Base-by-base conservation (phyloP, 2,113 vertebrate genomes). In the Centropus bengalensis region DNA sequence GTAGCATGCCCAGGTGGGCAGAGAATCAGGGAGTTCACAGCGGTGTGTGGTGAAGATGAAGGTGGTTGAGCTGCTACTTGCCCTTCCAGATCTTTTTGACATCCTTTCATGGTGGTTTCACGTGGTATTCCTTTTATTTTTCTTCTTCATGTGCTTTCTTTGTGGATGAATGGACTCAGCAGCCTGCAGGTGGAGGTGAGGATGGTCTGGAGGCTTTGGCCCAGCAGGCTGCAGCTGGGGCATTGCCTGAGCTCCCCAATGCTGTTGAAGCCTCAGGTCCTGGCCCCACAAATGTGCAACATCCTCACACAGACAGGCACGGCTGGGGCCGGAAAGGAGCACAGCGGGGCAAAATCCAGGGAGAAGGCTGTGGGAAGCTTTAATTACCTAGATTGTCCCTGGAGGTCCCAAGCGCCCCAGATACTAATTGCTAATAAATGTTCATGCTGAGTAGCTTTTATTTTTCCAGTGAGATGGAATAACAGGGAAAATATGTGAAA, bases 401-500 rank as follows among this genome's bases (percentile, higher is more conserved):
- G 33, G 83, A 85, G 86, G 47, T 82, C 76, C 83, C 55, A 30
- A 64, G 49, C 1, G 64, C 73, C 86, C 36, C 68, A 58, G 56
- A 64, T 84, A 62, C 84, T 96, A 90, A 96, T 97, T 96, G 90
- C 83, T 95, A 95, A 91, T 97, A 95, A 94, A 96, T 95, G 94
- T 88, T 94, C 88, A 44, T 96, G 94, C 93, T 93, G 95, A 96
- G 94, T 91, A 91, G 94, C 86, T 96, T 94, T 96, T 96, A 87
- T 96, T 97, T 96, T 95, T 94, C 84, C 91, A 96, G 78, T 14
- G 85, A 69, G 33, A 81, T 94, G 84, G 95, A 94, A 94, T 93
- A 97, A 96, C 91, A 96, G 87, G 52, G 73, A 91, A 97, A 96
- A 95, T 94, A 96, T 88, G 89, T 73, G 86, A 69, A 92, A 92